Base-by-base conservation (phyloP, 2,888 invertebrate genomes). In the Charanyca ferruginea region DNA sequence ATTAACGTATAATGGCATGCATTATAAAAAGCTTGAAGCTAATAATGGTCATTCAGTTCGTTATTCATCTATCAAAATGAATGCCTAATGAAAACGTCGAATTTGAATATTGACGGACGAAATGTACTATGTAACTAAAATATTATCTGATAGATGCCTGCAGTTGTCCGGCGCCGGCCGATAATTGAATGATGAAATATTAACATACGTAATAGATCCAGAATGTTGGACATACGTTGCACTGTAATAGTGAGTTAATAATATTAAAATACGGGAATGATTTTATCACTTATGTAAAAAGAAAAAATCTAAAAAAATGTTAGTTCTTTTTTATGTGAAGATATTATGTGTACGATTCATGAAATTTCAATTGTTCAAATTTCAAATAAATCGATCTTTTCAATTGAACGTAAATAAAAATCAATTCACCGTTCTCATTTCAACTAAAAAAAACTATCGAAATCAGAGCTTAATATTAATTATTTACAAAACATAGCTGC, bases 101-200 rank as follows among this genome's bases (percentile, higher is more conserved):
- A 92, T 93, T 92, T 90, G 90, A 93, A 93, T 92, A 92, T 87
- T 88, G 88, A 83, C 86, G 85, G 85, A 89, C 87, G 84, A 86
- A 89, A 90, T 91, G 86, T 83, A 87, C 82, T 89, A n/a, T n/a
- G n/a, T n/a, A 85, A 87, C 84, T 88, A 85, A 89, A 90, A 88
- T 89, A 83, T 83, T 74, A 87, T 84, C 82, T 80, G 84, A 85
- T 84, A 86, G 82, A 85, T 78, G 83, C 77, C 83, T 83, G 82
- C 82, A 83, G 85, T 85, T 77, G 79, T 77, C 49, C 64, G 73
- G 78, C 74, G n/a, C 80, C 77, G 74, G 68, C 83, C 83, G 83
- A 87, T 89, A 90, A 91, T 89, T 89, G 89, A 91, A 89, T 90
- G 81, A 85, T 86, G 83, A 84, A 86, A 87, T 87, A 89, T 89